Evolutionary conservation across 2,888 invertebrate genomes (phyloP).

Genomic region (Epinotia brunnichana): DNA sequence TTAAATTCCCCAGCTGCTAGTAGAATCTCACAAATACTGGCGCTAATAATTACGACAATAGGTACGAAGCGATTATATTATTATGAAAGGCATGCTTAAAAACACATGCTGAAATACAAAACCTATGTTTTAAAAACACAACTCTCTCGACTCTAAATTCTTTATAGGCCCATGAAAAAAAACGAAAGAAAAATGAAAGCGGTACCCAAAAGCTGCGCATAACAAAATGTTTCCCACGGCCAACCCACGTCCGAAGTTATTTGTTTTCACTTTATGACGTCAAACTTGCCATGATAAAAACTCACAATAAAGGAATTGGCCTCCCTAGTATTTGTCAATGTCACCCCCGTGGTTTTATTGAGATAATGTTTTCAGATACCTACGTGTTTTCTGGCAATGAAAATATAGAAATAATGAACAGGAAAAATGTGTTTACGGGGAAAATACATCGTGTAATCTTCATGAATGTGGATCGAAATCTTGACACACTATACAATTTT

Average conservation of each 20-base stretch:
- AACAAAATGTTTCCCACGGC: slow-evolving; percentile 45
- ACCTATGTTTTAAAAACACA: too few relatives aligned
- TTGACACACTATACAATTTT: neutral
- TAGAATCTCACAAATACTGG: too few relatives aligned
- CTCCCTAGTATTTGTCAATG: slow-evolving; percentile 48
- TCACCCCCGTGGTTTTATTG: slow-evolving; percentile 47
- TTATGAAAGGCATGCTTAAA: too few relatives aligned
- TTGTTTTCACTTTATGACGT: slow-evolving; percentile 47
- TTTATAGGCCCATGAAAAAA: neutral
- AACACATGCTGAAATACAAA: too few relatives aligned
- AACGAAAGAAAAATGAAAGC: slow-evolving; percentile 17
- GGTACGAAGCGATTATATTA: too few relatives aligned
- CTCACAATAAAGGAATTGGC: slow-evolving; percentile 45
- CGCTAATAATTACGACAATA: too few relatives aligned
- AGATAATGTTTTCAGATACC: slow-evolving; percentile 47
- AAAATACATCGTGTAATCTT: slow-evolving; percentile 5
- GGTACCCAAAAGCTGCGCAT: slow-evolving; percentile 29
- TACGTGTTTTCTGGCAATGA: slow-evolving; percentile 20
- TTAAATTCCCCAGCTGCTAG: too few relatives aligned
- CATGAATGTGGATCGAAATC: neutral
- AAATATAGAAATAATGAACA: slow-evolving; percentile 29
- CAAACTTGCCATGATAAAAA: slow-evolving; percentile 46
- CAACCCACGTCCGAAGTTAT: slow-evolving; percentile 45
- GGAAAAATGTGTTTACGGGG: slow-evolving; percentile 2
- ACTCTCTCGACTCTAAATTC: neutral